Conservation (phyloP, 2,113 vertebrate species). For the Alectura lathami region DNA sequence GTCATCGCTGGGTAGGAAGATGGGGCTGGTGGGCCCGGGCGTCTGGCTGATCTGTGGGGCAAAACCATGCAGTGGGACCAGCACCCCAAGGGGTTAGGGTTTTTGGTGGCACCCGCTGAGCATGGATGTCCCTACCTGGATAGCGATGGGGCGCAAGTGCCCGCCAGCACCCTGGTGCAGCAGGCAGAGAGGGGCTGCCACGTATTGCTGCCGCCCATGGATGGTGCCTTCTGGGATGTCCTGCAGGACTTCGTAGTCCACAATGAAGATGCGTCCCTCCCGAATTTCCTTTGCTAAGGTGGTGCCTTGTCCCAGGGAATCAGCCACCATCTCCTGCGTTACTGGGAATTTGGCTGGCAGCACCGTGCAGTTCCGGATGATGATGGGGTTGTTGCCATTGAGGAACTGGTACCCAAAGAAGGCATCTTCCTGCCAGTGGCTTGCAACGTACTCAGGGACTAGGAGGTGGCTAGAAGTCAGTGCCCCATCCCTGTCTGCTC, state of each 20-base stretch:
- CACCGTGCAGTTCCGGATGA: slow-evolving; percentile 58
- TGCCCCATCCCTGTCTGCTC: background rate
- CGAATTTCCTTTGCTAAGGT: slow-evolving; percentile 77
- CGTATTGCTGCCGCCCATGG: slow-evolving; percentile 71
- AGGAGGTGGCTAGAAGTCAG: background rate
- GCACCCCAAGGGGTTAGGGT: background rate
- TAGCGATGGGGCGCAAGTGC: slow-evolving; percentile 77
- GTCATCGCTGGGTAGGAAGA: slow-evolving; percentile 83
- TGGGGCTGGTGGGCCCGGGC: slow-evolving; percentile 75
- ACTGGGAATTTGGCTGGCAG: slow-evolving; percentile 81
- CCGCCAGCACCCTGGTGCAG: slow-evolving; percentile 64
- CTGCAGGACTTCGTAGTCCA: slow-evolving; percentile 78
- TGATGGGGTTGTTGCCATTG: slow-evolving; percentile 83
- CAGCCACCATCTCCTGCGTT: slow-evolving; percentile 78
- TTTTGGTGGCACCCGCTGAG: background rate
- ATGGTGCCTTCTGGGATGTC: slow-evolving; percentile 64
- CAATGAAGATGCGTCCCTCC: slow-evolving; percentile 82
- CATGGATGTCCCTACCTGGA: slow-evolving; percentile 71
- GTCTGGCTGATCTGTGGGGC: slow-evolving; percentile 47
- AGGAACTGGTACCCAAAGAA: slow-evolving; percentile 86
- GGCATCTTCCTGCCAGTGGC: slow-evolving; percentile 81
- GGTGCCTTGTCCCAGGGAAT: slow-evolving; percentile 77
- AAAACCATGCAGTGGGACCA: background rate
- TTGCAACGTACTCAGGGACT: slow-evolving; percentile 72
- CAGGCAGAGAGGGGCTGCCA: slow-evolving; percentile 77